phyloP scores from a whole-genome alignment of 2,113 vertebrate species.

The Aplodontia rufa region DNA sequence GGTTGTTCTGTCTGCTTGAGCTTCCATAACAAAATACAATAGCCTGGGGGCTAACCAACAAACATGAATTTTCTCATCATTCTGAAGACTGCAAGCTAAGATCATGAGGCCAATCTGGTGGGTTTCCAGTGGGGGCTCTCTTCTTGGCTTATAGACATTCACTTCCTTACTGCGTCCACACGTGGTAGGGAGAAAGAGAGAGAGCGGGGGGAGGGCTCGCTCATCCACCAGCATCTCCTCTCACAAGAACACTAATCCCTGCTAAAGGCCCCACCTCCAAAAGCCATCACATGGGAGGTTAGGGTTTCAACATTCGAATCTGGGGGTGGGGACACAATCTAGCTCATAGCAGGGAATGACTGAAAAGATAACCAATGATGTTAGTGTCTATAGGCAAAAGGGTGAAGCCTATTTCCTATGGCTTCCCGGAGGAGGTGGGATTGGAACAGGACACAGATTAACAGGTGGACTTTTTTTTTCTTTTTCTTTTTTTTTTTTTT shows the following conservation, averaged over 20 bases:
- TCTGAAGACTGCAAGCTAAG: not conserved
- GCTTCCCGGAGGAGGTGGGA: not conserved
- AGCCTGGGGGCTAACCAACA: too few species aligned
- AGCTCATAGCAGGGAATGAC: not conserved
- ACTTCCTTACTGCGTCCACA: not conserved
- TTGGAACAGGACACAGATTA: not conserved
- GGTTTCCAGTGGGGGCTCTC: not conserved
- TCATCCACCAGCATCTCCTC: not conserved
- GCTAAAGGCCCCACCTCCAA: not conserved
- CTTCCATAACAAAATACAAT: not conserved
- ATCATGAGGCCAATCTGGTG: not conserved
- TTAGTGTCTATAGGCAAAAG: not conserved
- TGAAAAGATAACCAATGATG: not conserved
- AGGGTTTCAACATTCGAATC: not conserved
- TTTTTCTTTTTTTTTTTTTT: too few species aligned
- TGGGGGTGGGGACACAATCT: not conserved
- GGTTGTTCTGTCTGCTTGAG: not conserved
- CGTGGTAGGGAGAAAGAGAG: not conserved
- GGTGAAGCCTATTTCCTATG: not conserved
- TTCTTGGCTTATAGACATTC: not conserved
- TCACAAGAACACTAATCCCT: not conserved
- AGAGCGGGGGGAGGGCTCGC: not conserved
- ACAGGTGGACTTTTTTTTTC: too few species aligned
- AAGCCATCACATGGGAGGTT: too few species aligned
- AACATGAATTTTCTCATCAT: not conserved